Percentiles rank a stretch among this genome's conserved stretches.
Evolutionary conservation across 2,888 invertebrate genomes (phyloP).

Genomic region (Drosophila fungiperda): DNA sequence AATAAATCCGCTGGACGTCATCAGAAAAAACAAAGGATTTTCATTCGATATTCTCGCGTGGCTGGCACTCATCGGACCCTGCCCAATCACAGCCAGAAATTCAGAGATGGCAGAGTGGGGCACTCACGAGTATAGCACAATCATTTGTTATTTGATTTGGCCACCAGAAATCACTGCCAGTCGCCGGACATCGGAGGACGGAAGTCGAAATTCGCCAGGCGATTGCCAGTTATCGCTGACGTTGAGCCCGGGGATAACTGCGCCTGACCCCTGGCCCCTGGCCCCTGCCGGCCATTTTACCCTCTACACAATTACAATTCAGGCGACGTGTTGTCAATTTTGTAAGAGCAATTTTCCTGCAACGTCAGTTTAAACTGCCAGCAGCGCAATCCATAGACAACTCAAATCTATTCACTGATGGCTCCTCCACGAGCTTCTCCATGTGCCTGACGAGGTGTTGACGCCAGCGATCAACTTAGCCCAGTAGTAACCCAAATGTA

Average conservation of each 20-base stretch:
- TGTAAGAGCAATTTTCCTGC: slow-evolving; percentile 49
- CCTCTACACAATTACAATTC: slow-evolving; percentile 21
- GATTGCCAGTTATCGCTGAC: slow-evolving; percentile 60
- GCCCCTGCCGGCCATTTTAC: neutral
- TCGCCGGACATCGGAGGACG: slow-evolving; percentile 19
- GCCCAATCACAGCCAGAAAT: slow-evolving; percentile 51
- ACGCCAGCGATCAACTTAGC: slow-evolving; percentile 23
- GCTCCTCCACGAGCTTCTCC: slow-evolving; percentile 10
- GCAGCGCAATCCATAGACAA: slow-evolving; percentile 30
- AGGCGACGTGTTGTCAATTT: slow-evolving; percentile 51
- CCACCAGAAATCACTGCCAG: slow-evolving; percentile 40
- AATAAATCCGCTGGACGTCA: slow-evolving; percentile 47
- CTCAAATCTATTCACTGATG: slow-evolving; percentile 23
- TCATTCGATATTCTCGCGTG: slow-evolving; percentile 65
- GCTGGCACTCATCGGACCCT: slow-evolving; percentile 56
- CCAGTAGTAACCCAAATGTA: neutral
- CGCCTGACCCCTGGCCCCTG: neutral
- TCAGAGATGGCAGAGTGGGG: neutral
- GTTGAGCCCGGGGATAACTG: slow-evolving; percentile 33
- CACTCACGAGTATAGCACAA: slow-evolving; percentile 44
- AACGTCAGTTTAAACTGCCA: slow-evolving; percentile 30
- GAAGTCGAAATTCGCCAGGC: slow-evolving; percentile 62
- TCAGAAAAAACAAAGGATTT: slow-evolving; percentile 29
- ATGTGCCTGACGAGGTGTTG: slow-evolving; percentile 47
- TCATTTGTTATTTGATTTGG: slow-evolving; percentile 76